phyloP scores from a whole-genome alignment of 1,140 invertebrate genomes.

The Nebria ingens region DNA sequence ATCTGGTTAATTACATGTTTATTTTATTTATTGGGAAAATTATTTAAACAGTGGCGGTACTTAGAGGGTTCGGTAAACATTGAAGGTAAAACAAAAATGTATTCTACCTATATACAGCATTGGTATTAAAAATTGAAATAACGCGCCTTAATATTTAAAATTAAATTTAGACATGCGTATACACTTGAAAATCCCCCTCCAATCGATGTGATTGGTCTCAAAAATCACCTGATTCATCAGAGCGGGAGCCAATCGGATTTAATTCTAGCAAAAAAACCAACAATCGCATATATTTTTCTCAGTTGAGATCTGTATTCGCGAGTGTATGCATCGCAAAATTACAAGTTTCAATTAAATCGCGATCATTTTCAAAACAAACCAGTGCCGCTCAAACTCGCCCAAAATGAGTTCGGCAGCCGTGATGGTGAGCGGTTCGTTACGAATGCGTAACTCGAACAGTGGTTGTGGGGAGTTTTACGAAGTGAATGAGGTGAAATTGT shows the following conservation, averaged over 20 bases:
- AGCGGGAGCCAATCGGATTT: neutral
- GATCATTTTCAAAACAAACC: neutral
- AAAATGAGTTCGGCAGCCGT: constrained; percentile 23
- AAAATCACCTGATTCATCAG: neutral
- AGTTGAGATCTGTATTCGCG: neutral
- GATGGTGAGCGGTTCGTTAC: constrained; percentile 27
- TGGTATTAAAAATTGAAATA: too few species aligned
- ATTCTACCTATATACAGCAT: too few species aligned
- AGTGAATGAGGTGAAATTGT: constrained; percentile 42
- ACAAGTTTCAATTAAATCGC: neutral
- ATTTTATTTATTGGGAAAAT: too few species aligned
- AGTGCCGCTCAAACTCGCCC: neutral
- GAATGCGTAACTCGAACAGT: constrained; percentile 27
- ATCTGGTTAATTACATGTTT: too few species aligned
- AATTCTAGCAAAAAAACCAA: neutral
- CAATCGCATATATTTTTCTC: neutral
- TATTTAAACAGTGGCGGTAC: too few species aligned
- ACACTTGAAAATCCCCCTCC: neutral
- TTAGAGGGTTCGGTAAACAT: too few species aligned
- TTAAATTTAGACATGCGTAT: neutral
- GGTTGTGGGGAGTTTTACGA: constrained; percentile 14
- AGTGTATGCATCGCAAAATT: neutral
- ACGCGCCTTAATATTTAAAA: neutral
- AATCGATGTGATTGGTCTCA: neutral
- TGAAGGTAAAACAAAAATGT: too few species aligned